These are phyloP conservation scores for Solenodon paradoxus DNA, from an alignment of 2,113 vertebrate genomes.

Conservation along the genomic window DNA sequence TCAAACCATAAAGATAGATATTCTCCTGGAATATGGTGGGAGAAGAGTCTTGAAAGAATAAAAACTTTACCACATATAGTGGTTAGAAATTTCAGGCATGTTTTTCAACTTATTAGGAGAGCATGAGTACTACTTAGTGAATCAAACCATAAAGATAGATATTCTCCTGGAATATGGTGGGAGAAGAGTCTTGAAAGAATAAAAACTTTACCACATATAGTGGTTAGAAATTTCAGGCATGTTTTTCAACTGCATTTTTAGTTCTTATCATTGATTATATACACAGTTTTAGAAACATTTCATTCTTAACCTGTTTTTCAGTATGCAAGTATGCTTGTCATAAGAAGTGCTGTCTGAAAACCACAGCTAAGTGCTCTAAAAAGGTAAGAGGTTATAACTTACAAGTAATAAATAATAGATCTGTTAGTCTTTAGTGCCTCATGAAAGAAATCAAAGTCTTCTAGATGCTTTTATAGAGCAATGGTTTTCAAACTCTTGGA, in stretches of 20 bases:
- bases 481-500: constrained; percentile 4
- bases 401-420: neutral
- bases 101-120: constrained; percentile 17
- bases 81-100: constrained; percentile 1
- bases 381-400: constrained; percentile 86
- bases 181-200: neutral
- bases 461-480: neutral
- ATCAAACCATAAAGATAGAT: neutral
- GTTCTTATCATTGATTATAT: constrained; percentile 8
- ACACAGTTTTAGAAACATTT: constrained; percentile 20
- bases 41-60: neutral
- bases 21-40: neutral
- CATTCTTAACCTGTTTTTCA: constrained; percentile 81
- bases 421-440: neutral
- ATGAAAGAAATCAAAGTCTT: constrained; percentile 23
- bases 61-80: neutral
- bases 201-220: neutral
- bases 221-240: constrained; percentile 16
- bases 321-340: constrained; percentile 98
- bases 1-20: constrained; percentile 3
- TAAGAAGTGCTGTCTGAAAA: constrained; percentile 97
- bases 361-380: constrained; percentile 93
- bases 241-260: constrained; percentile 44
- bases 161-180: neutral
- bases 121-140: neutral